A percentile compares a stretch with the other conserved stretches of the same genome.
These are phyloP conservation scores for Ariopsis seemanni DNA, from an alignment of 2,113 vertebrate species.

Conservation along the genomic window DNA sequence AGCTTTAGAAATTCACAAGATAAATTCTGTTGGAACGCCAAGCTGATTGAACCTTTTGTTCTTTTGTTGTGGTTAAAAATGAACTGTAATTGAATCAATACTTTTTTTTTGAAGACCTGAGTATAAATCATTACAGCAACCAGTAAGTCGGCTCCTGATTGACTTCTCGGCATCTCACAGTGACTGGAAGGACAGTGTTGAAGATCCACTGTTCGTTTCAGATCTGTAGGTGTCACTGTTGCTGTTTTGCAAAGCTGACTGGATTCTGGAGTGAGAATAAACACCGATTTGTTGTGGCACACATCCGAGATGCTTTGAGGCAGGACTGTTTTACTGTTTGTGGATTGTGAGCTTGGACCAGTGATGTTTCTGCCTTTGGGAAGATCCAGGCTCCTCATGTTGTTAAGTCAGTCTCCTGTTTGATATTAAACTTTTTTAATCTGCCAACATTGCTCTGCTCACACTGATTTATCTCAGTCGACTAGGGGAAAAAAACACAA, in stretches of 20 bases:
- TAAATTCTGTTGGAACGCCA: not conserved
- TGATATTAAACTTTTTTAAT: not conserved
- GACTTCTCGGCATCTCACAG: not conserved
- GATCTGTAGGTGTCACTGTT: constrained; percentile 70
- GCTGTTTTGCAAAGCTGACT: constrained; percentile 37
- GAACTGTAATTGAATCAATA: not conserved
- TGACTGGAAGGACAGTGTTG: not conserved
- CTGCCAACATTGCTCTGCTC: not conserved
- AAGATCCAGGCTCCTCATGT: not conserved
- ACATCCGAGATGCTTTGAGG: not conserved
- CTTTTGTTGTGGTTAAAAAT: not conserved
- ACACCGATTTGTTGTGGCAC: constrained; percentile 16
- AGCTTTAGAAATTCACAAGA: not conserved
- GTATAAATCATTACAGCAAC: not conserved
- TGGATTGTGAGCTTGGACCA: not conserved
- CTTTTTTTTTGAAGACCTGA: not conserved
- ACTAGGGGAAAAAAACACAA: not conserved
- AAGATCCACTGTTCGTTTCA: not conserved
- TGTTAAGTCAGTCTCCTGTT: not conserved
- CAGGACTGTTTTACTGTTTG: constrained; percentile 16
- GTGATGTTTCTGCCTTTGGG: not conserved
- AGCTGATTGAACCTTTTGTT: not conserved
- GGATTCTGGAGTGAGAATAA: not conserved
- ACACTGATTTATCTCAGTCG: not conserved
- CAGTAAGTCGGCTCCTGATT: not conserved